These are phyloP conservation scores for Leptatherina wallacei DNA, from an alignment of 2,797 vertebrate genomes.

Conservation along the genomic window DNA sequence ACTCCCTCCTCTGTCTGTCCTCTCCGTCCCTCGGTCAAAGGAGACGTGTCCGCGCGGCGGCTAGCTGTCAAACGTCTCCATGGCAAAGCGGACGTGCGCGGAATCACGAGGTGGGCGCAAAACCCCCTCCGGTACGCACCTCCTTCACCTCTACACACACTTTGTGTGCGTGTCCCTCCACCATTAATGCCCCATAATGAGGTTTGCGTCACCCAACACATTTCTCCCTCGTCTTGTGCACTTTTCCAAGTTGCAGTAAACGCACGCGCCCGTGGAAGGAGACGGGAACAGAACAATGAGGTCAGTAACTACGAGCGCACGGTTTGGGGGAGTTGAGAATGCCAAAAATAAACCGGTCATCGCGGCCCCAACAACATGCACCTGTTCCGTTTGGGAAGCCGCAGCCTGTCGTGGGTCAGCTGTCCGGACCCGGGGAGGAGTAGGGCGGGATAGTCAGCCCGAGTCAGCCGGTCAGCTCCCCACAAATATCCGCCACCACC, in stretches of 20 bases:
- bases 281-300: slow-evolving; percentile 17
- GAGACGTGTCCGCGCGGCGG: slow-evolving; percentile 55
- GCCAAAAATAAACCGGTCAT: slow-evolving; percentile 31
- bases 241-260: slow-evolving; percentile 20
- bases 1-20: not conserved
- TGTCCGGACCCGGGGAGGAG: not conserved
- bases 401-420: slow-evolving; percentile 30
- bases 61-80: slow-evolving; percentile 79
- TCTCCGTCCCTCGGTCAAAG: slow-evolving; percentile 38
- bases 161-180: not conserved
- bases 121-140: slow-evolving; percentile 24
- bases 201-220: not conserved
- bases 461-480: slow-evolving; percentile 36
- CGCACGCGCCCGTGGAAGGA: not conserved
- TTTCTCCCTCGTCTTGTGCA: not conserved
- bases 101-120: slow-evolving; percentile 64
- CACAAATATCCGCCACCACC: slow-evolving; percentile 56
- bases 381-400: slow-evolving; percentile 51
- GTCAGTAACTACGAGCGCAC: slow-evolving; percentile 3
- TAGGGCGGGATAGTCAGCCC: slow-evolving; percentile 35
- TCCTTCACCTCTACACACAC: slow-evolving; percentile 33
- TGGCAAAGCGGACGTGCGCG: slow-evolving; percentile 74
- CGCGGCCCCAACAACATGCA: slow-evolving; percentile 43
- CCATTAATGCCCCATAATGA: not conserved
- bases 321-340: not conserved